A percentile compares a stretch with the other conserved stretches of the same genome.
Evolutionary conservation across 2,797 vertebrate species (phyloP).

Genomic region (Pseudochirops corinnae): DNA sequence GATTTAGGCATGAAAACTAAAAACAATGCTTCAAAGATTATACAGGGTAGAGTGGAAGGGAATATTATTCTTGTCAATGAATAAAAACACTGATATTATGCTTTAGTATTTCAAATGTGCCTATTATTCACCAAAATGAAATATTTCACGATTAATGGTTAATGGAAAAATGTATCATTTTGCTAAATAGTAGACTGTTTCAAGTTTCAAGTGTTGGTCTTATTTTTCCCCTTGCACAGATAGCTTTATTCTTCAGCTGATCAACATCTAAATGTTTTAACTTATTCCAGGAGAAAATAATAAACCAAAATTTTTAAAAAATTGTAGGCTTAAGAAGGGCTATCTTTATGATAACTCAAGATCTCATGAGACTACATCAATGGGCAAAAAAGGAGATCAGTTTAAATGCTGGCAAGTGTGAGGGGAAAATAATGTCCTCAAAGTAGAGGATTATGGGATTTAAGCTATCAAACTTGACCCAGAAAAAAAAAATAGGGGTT

Average conservation of each 20-base stretch:
- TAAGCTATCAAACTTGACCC: neutral
- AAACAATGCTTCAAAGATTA: constrained; percentile 37
- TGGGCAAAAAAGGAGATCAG: neutral
- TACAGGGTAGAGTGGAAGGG: constrained; percentile 12
- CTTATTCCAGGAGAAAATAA: neutral
- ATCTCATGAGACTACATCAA: neutral
- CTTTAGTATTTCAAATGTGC: neutral
- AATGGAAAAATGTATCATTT: neutral
- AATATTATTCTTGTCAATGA: constrained; percentile 22
- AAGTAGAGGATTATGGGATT: neutral
- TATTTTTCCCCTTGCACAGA: neutral
- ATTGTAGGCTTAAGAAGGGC: neutral
- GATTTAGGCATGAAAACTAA: constrained; percentile 21
- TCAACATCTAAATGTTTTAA: neutral
- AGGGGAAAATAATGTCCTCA: neutral
- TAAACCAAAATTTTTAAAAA: neutral
- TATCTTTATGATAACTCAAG: neutral
- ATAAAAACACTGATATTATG: neutral
- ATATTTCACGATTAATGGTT: constrained; percentile 7
- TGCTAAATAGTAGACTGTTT: neutral
- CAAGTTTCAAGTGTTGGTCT: neutral
- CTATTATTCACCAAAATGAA: constrained; percentile 32
- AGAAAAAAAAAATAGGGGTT: neutral
- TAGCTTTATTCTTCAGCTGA: neutral
- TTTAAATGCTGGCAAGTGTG: neutral